Base-by-base conservation (phyloP, 2,797 vertebrate species). In the Centroberyx gerrardi region DNA sequence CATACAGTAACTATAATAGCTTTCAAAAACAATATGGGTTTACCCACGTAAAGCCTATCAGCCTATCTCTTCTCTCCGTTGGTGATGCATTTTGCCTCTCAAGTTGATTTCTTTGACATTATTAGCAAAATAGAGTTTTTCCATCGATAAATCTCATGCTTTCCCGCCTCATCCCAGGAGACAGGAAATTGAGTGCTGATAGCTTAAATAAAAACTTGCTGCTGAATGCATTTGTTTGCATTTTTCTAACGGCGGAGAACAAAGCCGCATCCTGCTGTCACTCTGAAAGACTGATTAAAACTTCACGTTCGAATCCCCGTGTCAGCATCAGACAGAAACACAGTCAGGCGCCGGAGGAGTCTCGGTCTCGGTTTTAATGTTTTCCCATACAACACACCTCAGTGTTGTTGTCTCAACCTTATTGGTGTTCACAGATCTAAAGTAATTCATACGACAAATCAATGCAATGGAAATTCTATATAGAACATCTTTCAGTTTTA, bases 251-350 rank as follows among this genome's bases (percentile, higher is more conserved):
- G 5, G 18, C 51, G 14, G 27, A 54, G 62, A 78, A 66, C 31
- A 81, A 80, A 76, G 63, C 42, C 44, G 56, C 62, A 79, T 54
- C 17, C n/a, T 36, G 38, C 73, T 1, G 1, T 80, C 29, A 68
- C 22, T 68, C 31, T 28, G 40, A 44, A 13, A 62, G 68, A 52
- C 49, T 78, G 66, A 83, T 76, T 72, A 64, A 81, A 78, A 68
- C 54, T 62, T 73, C 1, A 42, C 5, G 31, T 55, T 68, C 69
- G 33, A 14, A 68, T 76, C 18, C 8, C 31, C 29, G 40, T 13
- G 40, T 44, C 40, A 44, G 40, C 40, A 44, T 44, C 40, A 44
- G 40, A 44, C 40, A 3, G 40, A 14, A 44, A 14, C 40, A 44
- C 10, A 44, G 40, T 14, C 40, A 44, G 40, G 10, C 2, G 40